These are phyloP conservation scores for Oncorhynchus keta DNA, from an alignment of 2,113 vertebrate genomes.

Conservation along the genomic window DNA sequence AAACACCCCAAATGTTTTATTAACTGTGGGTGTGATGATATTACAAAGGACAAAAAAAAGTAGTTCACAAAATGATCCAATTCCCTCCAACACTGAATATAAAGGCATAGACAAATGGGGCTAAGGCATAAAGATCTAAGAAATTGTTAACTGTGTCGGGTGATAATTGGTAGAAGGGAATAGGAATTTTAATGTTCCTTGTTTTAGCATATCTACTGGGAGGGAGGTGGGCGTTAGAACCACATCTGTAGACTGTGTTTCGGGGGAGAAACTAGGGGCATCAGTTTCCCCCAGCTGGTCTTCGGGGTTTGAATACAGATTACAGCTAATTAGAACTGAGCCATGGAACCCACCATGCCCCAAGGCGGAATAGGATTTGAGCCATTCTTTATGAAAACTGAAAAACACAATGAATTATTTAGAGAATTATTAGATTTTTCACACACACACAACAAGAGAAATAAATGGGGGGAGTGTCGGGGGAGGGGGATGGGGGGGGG, in stretches of 20 bases:
- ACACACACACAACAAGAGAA: slow-evolving; percentile 17
- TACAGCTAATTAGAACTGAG: slow-evolving; percentile 50
- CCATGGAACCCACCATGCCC: slow-evolving; percentile 40
- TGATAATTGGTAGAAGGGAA: slow-evolving; percentile 26
- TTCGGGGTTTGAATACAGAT: slow-evolving; percentile 50
- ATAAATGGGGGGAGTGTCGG: slow-evolving; percentile 45
- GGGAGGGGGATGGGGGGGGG: slow-evolving; percentile 19
- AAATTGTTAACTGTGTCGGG: slow-evolving; percentile 4
- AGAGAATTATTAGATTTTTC: slow-evolving; percentile 29
- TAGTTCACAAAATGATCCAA: slow-evolving; percentile 11
- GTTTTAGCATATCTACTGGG: slow-evolving; percentile 40
- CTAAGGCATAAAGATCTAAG: background rate
- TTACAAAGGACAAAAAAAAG: slow-evolving; percentile 17
- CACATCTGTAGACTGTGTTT: slow-evolving; percentile 5
- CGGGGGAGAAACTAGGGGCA: slow-evolving; percentile 38
- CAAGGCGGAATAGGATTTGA: slow-evolving; percentile 27
- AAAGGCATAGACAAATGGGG: no score
- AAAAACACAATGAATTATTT: slow-evolving; percentile 38
- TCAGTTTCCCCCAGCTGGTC: slow-evolving; percentile 40
- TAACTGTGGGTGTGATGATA: slow-evolving; percentile 26
- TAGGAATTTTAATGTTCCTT: slow-evolving; percentile 20
- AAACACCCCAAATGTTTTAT: slow-evolving; percentile 7
- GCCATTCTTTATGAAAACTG: slow-evolving; percentile 30
- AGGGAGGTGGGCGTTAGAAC: slow-evolving; percentile 25
- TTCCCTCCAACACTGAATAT: slow-evolving; percentile 5